Conservation (phyloP, 1,140 invertebrate species). For the Pogonus chalceus region DNA sequence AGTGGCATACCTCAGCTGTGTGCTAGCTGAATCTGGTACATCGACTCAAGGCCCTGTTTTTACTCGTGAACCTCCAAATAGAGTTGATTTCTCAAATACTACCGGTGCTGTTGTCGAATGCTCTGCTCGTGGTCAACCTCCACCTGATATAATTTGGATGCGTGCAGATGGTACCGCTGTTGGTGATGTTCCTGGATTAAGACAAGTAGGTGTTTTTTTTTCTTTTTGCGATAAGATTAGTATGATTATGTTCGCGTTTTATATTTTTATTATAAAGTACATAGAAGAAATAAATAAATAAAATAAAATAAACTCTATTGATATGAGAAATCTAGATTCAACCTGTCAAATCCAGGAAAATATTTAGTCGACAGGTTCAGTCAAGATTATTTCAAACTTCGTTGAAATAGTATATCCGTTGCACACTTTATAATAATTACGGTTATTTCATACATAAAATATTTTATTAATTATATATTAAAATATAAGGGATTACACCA, state of each 20-base stretch:
- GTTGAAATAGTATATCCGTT: too few species aligned
- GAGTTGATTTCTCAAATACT: slow-evolving; percentile 88
- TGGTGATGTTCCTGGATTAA: slow-evolving; percentile 75
- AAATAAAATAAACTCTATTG: background rate
- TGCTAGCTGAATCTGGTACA: background rate
- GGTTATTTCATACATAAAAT: too few species aligned
- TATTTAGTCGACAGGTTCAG: too few species aligned
- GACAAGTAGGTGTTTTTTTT: slow-evolving; percentile 50
- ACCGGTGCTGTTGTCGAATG: slow-evolving; percentile 89
- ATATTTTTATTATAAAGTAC: background rate
- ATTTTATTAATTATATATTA: too few species aligned
- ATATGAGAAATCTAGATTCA: too few species aligned
- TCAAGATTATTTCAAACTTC: too few species aligned
- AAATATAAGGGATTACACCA: too few species aligned
- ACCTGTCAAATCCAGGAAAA: too few species aligned
- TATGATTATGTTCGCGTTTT: background rate
- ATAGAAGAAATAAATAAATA: background rate
- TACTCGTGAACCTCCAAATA: slow-evolving; percentile 80
- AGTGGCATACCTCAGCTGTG: slow-evolving; percentile 1
- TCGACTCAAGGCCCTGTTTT: slow-evolving; percentile 77
- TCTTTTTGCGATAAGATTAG: too few species aligned
- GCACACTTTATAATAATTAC: too few species aligned
- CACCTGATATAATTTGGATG: slow-evolving; percentile 88
- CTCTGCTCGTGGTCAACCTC: slow-evolving; percentile 78
- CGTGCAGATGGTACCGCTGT: slow-evolving; percentile 78